Base-by-base conservation (phyloP, 2,888 invertebrate genomes). In the Cataglyphis rosenhaueri region DNA sequence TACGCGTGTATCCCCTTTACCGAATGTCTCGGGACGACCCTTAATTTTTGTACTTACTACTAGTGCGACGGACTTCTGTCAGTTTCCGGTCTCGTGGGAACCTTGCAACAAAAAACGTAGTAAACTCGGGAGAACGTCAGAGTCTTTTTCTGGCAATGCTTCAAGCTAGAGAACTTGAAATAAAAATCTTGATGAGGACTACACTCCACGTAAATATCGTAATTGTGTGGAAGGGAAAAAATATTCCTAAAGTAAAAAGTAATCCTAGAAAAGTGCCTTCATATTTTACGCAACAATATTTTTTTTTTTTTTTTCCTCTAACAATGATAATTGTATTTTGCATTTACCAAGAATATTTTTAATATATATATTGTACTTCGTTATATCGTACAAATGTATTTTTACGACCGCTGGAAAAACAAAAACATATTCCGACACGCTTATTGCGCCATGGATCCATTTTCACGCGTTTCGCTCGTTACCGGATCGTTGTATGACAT, bases 1-100 rank as follows among this genome's bases (percentile, higher is more conserved):
- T 21, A 59, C n/a, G 25, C 70, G n/a, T 29, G 65, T 66, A 76
- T 84, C 81, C 89, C 89, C 82, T 88, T 86, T 81, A 85, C 74
- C 78, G 86, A 89, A 86, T 83, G 68, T 83, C 88, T 87, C 89
- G 44, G 81, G 89, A 84, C 88, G 89, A 86, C 85, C 91, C 91
- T 89, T 91, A 91, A 90, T 92, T 92, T 92, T 88, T 82, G 87
- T 84, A 90, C 89, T 91, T 89, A 87, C 87, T 85, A 84, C 84
- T 81, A 84, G 78, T 59, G 68, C 71, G 81, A 79, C 85, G 75
- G 75, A 88, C 84, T 83, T 87, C 81, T 81, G 88, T 84, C 81
- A 74, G 82, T 85, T 86, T 55, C 21, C 32, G 48, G 82, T 87
- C 89, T 85, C 89, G 79, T 78, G 89, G 88, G 87, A 84, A 74